Base-by-base conservation (phyloP, 2,113 vertebrate species). In the Chauna torquata region DNA sequence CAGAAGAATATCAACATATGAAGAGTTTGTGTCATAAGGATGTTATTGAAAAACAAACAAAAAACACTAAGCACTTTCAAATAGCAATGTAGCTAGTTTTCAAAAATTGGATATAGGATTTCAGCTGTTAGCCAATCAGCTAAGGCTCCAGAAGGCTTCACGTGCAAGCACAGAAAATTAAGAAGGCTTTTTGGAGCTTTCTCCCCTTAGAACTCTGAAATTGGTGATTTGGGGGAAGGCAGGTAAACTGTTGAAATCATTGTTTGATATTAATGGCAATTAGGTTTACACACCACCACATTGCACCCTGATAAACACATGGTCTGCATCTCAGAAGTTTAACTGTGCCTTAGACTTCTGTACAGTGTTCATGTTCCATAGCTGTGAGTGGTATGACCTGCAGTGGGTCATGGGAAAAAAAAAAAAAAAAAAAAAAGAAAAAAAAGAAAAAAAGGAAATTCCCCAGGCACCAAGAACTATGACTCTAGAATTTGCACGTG, bases 341-440 rank as follows among this genome's bases (percentile, higher is more conserved):
- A 55, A 11, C 23, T 59, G 64, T 19, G 27, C 69, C 83, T 49
- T 52, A 68, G 59, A 64, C 8, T 0, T 1, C 2, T 2, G 15
- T 8, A 12, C n/a, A 52, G 15, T 1, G 32, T 4, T 86, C 13
- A 7, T 3, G 14, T 13, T 45, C 9, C 72, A 15, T 6, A 62
- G 59, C 30, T 45, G 24, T 28, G 54, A 55, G 19, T 12, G 17
- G 16, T 30, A 45, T 36, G 64, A 30, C 47, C 72, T 32, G 6
- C 0, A n/a, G 27, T 1, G 0, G 59, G 28, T 27, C 17, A 32
- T 1, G 8, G 12, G 17, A 61, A 23, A 38, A 3, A 42, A 42
- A 42, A 42, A 42, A 42, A 42, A 42, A 42, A 42, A 42, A 42
- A 42, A 42, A 42, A 42, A 42, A 42, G 12, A 38, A 3, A 42